These are phyloP conservation scores for Tragelaphus imberbis DNA, from an alignment of 2,113 vertebrate genomes.

Conservation along the genomic window DNA sequence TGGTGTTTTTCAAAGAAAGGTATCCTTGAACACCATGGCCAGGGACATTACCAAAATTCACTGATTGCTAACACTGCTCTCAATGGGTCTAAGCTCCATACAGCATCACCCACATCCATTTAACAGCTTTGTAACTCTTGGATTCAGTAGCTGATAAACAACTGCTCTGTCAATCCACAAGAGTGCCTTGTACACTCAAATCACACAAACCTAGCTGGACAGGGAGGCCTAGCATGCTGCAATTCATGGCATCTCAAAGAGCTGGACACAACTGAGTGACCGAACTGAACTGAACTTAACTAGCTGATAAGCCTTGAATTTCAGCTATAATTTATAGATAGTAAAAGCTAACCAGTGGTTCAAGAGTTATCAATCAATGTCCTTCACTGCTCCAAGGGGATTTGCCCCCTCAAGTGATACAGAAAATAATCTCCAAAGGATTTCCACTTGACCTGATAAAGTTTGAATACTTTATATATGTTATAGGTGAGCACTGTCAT, in stretches of 20 bases:
- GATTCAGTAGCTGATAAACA: neutral
- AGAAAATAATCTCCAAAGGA: neutral
- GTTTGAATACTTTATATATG: neutral
- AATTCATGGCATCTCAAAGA: too few relatives aligned
- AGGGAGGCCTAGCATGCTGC: too few relatives aligned
- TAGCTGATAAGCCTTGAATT: neutral
- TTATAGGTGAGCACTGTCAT: neutral
- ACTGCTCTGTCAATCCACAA: too few relatives aligned
- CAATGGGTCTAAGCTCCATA: neutral
- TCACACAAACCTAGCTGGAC: too few relatives aligned
- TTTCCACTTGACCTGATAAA: neutral
- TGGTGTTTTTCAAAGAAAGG: neutral
- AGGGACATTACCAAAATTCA: neutral
- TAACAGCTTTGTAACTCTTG: neutral
- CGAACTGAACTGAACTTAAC: too few relatives aligned
- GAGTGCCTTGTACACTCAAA: neutral
- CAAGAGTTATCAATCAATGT: neutral
- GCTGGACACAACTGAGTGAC: too few relatives aligned
- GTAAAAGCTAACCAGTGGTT: neutral
- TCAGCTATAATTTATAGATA: neutral
- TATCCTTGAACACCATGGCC: neutral
- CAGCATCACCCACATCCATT: neutral
- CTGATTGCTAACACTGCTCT: neutral
- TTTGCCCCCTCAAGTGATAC: neutral
- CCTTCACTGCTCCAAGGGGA: neutral